phyloP scores from a whole-genome alignment of 2,797 vertebrate species.

The Sebastes oblongus region DNA sequence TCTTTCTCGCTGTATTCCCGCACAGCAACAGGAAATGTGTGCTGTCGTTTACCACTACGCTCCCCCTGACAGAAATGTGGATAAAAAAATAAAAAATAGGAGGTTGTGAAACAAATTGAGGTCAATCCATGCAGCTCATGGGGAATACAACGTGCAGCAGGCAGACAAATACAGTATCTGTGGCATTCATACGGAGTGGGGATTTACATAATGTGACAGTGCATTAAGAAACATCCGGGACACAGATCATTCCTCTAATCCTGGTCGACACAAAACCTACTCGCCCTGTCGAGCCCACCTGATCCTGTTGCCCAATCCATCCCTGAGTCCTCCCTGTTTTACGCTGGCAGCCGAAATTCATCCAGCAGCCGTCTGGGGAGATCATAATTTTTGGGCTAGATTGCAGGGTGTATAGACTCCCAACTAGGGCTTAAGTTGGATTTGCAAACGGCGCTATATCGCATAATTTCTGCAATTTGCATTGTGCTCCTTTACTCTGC shows the following conservation, averaged over 20 bases:
- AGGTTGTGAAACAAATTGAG: slow-evolving; percentile 45
- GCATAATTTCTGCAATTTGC: slow-evolving; percentile 44
- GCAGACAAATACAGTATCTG: slow-evolving; percentile 56
- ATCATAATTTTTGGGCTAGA: slow-evolving; percentile 10
- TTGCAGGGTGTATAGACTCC: background rate
- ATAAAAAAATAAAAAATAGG: background rate
- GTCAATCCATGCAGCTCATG: slow-evolving; percentile 51
- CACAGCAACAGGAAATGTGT: slow-evolving; percentile 3
- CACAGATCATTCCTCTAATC: slow-evolving; percentile 84
- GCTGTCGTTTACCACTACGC: slow-evolving; percentile 6
- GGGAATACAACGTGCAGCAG: slow-evolving; percentile 49
- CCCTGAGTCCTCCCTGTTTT: slow-evolving; percentile 11
- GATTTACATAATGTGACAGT: slow-evolving; percentile 88
- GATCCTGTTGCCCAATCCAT: slow-evolving; percentile 42
- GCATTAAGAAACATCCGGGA: slow-evolving; percentile 81
- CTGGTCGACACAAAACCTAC: slow-evolving; percentile 75
- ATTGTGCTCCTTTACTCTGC: slow-evolving; percentile 39
- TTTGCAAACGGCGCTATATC: slow-evolving; percentile 43
- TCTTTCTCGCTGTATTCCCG: slow-evolving; percentile 11
- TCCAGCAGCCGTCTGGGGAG: slow-evolving; percentile 1
- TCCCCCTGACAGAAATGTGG: background rate
- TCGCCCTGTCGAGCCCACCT: slow-evolving; percentile 43
- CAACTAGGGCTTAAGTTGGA: slow-evolving; percentile 53
- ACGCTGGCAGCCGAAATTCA: slow-evolving; percentile 11
- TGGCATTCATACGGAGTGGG: slow-evolving; percentile 74